These are phyloP conservation scores for Epizoanthus rinbou DNA, from an alignment of 92 coral and sea anemone species.

Conservation along the genomic window DNA sequence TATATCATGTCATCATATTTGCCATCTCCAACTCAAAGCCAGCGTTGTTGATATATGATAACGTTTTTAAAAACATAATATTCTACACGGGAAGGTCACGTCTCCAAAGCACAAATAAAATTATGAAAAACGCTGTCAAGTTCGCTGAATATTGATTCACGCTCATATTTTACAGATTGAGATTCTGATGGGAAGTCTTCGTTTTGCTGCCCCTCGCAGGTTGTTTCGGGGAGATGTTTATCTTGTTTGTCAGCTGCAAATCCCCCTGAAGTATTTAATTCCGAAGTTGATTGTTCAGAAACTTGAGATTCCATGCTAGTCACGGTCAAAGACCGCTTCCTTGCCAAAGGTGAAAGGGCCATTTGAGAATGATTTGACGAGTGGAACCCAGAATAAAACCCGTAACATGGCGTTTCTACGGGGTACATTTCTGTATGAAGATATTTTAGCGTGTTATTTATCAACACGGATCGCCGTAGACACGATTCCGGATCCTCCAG, in stretches of 20 bases:
- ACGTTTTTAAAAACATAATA: neutral
- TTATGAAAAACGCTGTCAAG: constrained; percentile 91
- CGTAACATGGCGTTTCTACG: constrained; percentile 77
- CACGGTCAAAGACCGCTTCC: constrained; percentile 38
- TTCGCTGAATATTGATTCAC: constrained; percentile 79
- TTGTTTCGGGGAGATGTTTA: constrained; percentile 22
- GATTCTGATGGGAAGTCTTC: neutral
- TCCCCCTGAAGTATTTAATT: constrained; percentile 35
- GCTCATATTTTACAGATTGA: constrained; percentile 29
- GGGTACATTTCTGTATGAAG: constrained; percentile 82
- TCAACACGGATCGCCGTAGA: constrained; percentile 88
- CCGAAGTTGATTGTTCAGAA: constrained; percentile 19
- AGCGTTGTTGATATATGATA: no score
- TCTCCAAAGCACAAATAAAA: constrained; percentile 91
- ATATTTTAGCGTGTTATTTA: constrained; percentile 92
- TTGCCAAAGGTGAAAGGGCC: constrained; percentile 39
- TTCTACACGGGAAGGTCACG: constrained; percentile 52
- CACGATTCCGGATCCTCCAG: constrained; percentile 95
- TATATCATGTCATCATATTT: no score
- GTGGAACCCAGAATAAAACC: constrained; percentile 35
- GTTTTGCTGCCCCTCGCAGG: constrained; percentile 4
- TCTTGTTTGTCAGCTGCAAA: constrained; percentile 32
- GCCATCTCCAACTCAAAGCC: no score
- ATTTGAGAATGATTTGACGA: neutral
- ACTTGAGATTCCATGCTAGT: constrained; percentile 21